Evolutionary conservation across 2,797 vertebrate genomes (phyloP), one percentile per base, ranked within the genome.

Genomic region (Onychomys arenicola): DNA sequence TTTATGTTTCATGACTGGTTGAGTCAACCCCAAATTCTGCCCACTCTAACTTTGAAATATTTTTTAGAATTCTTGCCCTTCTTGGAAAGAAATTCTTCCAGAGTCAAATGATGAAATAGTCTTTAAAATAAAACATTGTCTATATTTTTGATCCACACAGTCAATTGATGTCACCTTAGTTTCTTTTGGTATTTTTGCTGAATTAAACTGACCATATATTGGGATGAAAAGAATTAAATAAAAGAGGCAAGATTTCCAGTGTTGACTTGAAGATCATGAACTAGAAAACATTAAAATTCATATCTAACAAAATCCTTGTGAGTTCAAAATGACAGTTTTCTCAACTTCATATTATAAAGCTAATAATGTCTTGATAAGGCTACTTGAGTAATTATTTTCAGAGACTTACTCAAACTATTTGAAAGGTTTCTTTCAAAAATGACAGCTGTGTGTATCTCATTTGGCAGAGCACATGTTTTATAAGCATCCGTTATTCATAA

Each of bases 391-490:
- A 91, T 71, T 76, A 34, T n/a, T 77, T 63, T 52, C 59, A 89
- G 14, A 78, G 32, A 25, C 27, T 84, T 84, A 80, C 46, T 81
- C 71, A 52, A 95, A 65, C 40, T 67, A 76, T 23, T 82, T 73
- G 55, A 67, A 97, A 96, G 27, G n/a, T 78, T 40, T 49, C 75
- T 37, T 80, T 87, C 19, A 69, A 84, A 87, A 49, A 49, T 85
- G 17, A 59, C 27, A 21, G 77, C 43, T 90, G n/a, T 83, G 37
- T 63, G 61, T 3, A 63, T 95, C 1, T 89, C 67, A 84, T 8
- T 61, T 78, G 34, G 23, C 63, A 77, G 14, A 71, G 49, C 49
- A 27, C 17, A 75, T 87, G 73, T 82, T 57, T 84, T 25, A 90
- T 25, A 92, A 83, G 6, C 43, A 63, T 37, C 80, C 27, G 29